phyloP scores from a whole-genome alignment of 2,888 invertebrate genomes.

The Philereme transversata region DNA sequence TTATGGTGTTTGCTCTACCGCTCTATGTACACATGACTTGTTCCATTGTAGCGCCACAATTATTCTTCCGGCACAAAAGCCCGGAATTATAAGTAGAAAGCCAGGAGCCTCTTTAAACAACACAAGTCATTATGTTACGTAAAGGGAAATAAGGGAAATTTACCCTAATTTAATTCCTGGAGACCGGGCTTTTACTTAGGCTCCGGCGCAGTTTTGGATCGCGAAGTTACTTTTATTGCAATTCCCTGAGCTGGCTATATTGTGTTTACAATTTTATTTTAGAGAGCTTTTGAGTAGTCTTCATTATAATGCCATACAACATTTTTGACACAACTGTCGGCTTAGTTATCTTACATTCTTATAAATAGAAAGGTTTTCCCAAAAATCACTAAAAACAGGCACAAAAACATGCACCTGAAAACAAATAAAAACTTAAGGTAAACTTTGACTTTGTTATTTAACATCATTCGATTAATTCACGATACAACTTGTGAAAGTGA shows the following conservation, averaged over 20 bases:
- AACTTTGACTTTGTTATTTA: too few species aligned
- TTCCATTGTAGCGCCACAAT: slow-evolving; percentile 18
- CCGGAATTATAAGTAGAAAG: slow-evolving; percentile 30
- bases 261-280: slow-evolving; percentile 20
- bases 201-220: slow-evolving; percentile 47
- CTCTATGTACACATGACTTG: slow-evolving; percentile 15
- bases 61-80: slow-evolving; percentile 19
- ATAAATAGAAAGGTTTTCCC: too few species aligned
- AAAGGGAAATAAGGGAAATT: slow-evolving; percentile 47
- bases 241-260: slow-evolving; percentile 27
- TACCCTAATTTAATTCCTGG: slow-evolving; percentile 62
- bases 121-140: slow-evolving; percentile 51
- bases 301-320: too few species aligned
- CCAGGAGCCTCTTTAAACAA: slow-evolving; percentile 47
- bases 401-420: too few species aligned
- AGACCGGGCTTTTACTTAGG: slow-evolving; percentile 51
- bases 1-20: slow-evolving; percentile 17
- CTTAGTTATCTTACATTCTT: too few species aligned
- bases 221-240: slow-evolving; percentile 57
- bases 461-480: too few species aligned
- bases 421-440: too few species aligned
- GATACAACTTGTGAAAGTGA: too few species aligned
- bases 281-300: not conserved
- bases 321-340: too few species aligned
- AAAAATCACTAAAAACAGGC: too few species aligned